These are phyloP conservation scores for Cherax destructor DNA, from an alignment of 1,140 invertebrate genomes.

Conservation along the genomic window DNA sequence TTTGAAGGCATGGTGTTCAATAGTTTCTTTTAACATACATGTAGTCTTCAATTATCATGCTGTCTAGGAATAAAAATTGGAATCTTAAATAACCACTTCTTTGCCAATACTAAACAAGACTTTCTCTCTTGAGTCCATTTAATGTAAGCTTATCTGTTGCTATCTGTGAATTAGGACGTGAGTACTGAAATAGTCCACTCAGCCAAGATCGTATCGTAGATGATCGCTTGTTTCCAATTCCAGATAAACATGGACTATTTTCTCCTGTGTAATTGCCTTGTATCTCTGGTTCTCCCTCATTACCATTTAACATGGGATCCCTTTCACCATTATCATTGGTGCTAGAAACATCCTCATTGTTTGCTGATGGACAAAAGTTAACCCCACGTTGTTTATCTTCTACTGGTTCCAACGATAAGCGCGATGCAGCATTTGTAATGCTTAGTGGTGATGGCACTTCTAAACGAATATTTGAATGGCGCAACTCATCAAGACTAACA, in stretches of 20 bases:
- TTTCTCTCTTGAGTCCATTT: conserved; percentile 45
- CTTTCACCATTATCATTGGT: conserved; percentile 30
- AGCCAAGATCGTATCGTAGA: conserved; percentile 14
- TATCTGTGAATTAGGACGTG: conserved; percentile 12
- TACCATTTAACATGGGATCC: conserved; percentile 35
- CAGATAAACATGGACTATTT: not conserved
- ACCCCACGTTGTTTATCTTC: conserved; percentile 55
- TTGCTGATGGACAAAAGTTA: conserved; percentile 56
- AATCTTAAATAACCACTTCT: conserved; percentile 1
- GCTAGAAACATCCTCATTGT: not conserved
- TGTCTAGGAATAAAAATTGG: not conserved
- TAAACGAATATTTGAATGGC: conserved; percentile 32
- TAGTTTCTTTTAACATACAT: no score
- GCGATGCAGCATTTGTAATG: conserved; percentile 43
- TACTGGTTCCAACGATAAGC: conserved; percentile 56
- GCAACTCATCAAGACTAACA: conserved; percentile 60
- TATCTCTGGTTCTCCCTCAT: conserved; percentile 6
- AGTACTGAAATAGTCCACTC: conserved; percentile 5
- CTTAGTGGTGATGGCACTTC: conserved; percentile 37
- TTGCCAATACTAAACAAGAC: conserved; percentile 23
- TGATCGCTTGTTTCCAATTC: not conserved
- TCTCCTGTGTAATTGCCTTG: not conserved
- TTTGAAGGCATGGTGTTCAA: not conserved
- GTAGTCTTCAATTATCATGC: not conserved
- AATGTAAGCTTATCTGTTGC: conserved; percentile 16